These are phyloP conservation scores for Holothuria scabra DNA, from an alignment of 53 echinoderm and acorn worm genomes.

Conservation along the genomic window DNA sequence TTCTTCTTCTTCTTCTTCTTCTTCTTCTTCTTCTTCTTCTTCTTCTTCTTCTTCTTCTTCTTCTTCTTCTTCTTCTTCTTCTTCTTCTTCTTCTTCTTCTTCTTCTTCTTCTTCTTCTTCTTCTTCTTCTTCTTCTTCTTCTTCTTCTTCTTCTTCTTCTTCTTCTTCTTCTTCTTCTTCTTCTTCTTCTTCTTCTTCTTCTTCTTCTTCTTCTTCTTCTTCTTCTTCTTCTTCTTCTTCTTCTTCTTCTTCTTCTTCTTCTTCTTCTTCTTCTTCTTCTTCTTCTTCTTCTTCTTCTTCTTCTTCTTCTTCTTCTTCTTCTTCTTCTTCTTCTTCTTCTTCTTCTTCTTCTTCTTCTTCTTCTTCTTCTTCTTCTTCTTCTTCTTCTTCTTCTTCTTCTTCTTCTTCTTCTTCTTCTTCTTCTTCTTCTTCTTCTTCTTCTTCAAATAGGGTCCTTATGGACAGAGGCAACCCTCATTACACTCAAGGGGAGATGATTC, in stretches of 20 bases:
- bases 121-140: constrained; percentile 2
- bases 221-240: background rate
- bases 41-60: constrained; percentile 11
- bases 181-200: background rate
- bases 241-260: background rate
- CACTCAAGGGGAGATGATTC: no score
- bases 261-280: background rate
- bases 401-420: constrained; percentile 14
- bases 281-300: background rate
- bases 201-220: background rate
- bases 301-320: constrained; percentile 12
- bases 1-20: constrained; percentile 13
- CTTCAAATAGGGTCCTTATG: no score
- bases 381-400: background rate
- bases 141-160: background rate
- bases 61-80: background rate
- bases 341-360: constrained; percentile 14
- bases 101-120: constrained; percentile 9
- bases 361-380: constrained; percentile 3
- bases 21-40: constrained; percentile 1
- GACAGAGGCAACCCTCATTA: no score
- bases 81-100: background rate
- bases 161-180: background rate
- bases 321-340: constrained; percentile 9
- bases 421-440: background rate